These are phyloP conservation scores for Charadrius vociferus DNA, from an alignment of 2,113 vertebrate genomes.

Conservation along the genomic window DNA sequence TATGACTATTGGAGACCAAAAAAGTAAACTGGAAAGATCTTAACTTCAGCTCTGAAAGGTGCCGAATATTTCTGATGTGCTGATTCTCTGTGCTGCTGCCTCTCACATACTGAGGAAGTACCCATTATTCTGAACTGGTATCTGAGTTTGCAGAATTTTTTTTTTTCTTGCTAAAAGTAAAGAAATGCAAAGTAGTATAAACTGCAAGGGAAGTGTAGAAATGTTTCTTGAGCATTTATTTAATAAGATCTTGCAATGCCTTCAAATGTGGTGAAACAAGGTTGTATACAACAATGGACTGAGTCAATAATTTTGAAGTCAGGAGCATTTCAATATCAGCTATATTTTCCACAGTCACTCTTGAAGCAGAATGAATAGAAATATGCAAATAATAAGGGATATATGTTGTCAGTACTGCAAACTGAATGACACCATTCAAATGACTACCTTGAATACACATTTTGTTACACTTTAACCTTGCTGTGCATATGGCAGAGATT, in stretches of 20 bases:
- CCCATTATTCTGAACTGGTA: background rate
- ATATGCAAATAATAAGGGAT: background rate
- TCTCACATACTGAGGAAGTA: background rate
- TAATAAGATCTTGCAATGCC: background rate
- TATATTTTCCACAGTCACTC: background rate
- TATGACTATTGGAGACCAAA: background rate
- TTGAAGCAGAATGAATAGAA: background rate
- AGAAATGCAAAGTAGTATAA: background rate
- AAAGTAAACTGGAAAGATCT: background rate
- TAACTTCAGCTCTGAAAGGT: background rate
- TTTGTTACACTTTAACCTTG: background rate
- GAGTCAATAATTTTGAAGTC: background rate
- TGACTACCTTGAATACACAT: background rate
- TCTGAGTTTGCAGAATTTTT: background rate
- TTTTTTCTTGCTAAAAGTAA: background rate
- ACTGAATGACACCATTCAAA: background rate
- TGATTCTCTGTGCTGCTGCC: background rate
- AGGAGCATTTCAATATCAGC: background rate
- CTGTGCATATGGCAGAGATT: background rate
- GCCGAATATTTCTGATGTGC: background rate
- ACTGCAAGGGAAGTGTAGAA: background rate
- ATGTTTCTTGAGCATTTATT: background rate
- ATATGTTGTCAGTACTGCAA: background rate
- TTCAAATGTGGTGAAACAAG: background rate
- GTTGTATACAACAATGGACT: background rate